phyloP scores from a whole-genome alignment of 2,113 vertebrate genomes.

The Orcinus orca region DNA sequence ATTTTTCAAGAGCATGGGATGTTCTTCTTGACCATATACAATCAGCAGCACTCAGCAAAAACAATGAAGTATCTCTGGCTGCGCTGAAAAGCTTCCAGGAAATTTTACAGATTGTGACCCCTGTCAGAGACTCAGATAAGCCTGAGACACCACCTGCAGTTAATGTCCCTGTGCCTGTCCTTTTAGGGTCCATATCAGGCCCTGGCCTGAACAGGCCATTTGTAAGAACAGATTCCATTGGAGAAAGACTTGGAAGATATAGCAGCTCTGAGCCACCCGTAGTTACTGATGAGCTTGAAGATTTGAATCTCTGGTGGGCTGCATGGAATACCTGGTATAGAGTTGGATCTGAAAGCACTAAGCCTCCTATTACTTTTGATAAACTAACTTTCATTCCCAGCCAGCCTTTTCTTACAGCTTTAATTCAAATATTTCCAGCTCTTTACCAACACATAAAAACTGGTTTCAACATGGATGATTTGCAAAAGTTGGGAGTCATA shows the following conservation, averaged over 20 bases:
- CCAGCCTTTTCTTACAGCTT: conserved; percentile 97
- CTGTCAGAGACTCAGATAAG: conserved; percentile 91
- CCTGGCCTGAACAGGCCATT: conserved; percentile 91
- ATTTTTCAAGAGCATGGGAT: conserved; percentile 98
- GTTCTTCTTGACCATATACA: conserved; percentile 98
- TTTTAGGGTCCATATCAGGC: conserved; percentile 90
- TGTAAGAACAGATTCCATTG: conserved; percentile 92
- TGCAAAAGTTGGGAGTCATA: conserved; percentile 95
- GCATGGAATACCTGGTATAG: conserved; percentile 98
- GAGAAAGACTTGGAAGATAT: conserved; percentile 91
- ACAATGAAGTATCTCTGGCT: conserved; percentile 97
- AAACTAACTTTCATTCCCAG: conserved; percentile 97
- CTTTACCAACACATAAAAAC: conserved; percentile 98
- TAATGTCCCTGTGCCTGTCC: conserved; percentile 89
- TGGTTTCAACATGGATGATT: conserved; percentile 97
- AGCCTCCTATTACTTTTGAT: conserved; percentile 89
- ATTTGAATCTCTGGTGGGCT: conserved; percentile 97
- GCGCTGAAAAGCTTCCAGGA: conserved; percentile 99
- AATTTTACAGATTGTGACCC: conserved; percentile 97
- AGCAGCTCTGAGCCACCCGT: conserved; percentile 83
- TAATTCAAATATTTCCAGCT: conserved; percentile 98
- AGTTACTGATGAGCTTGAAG: conserved; percentile 93
- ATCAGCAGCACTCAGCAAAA: conserved; percentile 98
- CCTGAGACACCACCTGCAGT: conserved; percentile 88
- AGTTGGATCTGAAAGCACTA: conserved; percentile 95